These are phyloP conservation scores for Eidolon dupreanum DNA, from an alignment of 2,797 vertebrate genomes.

Conservation along the genomic window DNA sequence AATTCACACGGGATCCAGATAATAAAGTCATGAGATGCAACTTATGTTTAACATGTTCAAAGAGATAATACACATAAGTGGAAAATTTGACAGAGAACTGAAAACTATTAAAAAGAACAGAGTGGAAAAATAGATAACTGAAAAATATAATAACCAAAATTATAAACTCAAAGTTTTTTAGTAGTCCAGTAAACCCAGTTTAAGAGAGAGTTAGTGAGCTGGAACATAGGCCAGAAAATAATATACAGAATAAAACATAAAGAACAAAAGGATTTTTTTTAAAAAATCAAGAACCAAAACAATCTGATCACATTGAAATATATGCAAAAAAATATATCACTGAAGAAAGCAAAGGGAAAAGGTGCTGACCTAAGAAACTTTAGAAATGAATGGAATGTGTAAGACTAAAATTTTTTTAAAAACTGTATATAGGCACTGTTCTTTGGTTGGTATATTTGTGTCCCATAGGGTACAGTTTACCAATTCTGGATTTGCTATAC, in stretches of 20 bases:
- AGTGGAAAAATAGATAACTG: not conserved
- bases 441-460: not conserved
- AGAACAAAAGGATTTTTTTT: not conserved
- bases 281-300: not conserved
- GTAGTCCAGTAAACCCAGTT: not conserved
- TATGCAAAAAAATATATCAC: not conserved
- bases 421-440: not conserved
- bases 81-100: not conserved
- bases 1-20: not conserved
- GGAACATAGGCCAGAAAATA: not conserved
- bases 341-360: not conserved
- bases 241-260: not conserved
- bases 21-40: not conserved
- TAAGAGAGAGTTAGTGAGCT: not conserved
- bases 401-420: not conserved
- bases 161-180: not conserved
- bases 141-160: conserved; percentile 5
- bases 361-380: not conserved
- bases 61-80: not conserved
- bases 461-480: not conserved
- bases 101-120: not conserved
- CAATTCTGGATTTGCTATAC: not conserved
- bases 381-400: not conserved
- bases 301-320: not conserved
- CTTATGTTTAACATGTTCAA: not conserved